Conservation (phyloP, 92 coral and sea anemone genomes). For the Bergia puertoricense region DNA sequence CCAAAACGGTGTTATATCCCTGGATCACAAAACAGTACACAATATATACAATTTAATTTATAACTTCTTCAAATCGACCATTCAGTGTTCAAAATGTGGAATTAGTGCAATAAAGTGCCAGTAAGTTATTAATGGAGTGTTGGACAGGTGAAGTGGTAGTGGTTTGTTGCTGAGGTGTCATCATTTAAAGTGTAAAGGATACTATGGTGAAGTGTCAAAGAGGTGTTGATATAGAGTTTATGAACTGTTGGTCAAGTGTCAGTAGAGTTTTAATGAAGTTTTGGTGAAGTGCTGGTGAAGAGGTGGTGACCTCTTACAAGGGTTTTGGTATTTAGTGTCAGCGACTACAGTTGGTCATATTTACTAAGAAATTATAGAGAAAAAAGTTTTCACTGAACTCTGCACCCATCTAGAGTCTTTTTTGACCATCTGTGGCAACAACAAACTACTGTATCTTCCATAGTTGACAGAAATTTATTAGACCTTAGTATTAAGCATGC, state of each 20-base stretch:
- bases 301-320: neutral
- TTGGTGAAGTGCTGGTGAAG: neutral
- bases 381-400: too few relatives aligned
- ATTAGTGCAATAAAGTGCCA: neutral
- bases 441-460: too few relatives aligned
- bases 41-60: neutral
- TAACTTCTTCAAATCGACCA: too few relatives aligned
- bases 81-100: neutral
- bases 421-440: too few relatives aligned
- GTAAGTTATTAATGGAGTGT: neutral
- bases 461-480: too few relatives aligned
- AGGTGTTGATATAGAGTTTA: neutral
- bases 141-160: neutral
- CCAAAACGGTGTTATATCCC: slow-evolving; percentile 90
- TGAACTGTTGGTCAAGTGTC: neutral
- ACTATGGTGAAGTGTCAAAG: neutral
- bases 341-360: neutral
- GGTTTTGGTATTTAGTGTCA: neutral
- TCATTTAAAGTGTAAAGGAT: too few relatives aligned
- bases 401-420: too few relatives aligned
- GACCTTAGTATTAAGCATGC: too few relatives aligned
- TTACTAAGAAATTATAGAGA: too few relatives aligned
- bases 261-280: neutral
- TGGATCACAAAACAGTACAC: slow-evolving; percentile 11
- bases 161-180: too few relatives aligned